phyloP scores from a whole-genome alignment of 2,113 vertebrate genomes.

The Pteropus alecto region DNA sequence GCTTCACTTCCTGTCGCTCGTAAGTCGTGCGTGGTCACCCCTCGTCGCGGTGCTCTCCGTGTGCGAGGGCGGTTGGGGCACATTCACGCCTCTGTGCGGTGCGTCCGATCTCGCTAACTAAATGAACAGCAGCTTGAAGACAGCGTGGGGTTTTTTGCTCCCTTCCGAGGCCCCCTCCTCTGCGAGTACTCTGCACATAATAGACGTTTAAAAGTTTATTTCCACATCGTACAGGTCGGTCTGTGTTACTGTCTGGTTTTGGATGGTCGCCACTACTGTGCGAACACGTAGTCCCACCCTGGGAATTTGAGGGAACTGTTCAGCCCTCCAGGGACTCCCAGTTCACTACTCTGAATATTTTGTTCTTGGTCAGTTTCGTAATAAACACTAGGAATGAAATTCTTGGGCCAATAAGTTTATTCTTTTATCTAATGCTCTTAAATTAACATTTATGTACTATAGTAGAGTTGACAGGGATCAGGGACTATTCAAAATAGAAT shows the following conservation, averaged over 20 bases:
- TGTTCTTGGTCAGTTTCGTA: not conserved
- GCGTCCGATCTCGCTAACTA: not conserved
- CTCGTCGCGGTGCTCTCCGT: not conserved
- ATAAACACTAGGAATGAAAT: not conserved
- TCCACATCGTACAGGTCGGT: not conserved
- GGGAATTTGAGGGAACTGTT: not conserved
- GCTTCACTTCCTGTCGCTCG: not conserved
- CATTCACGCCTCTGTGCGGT: not conserved
- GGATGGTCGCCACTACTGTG: not conserved
- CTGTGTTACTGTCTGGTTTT: not conserved
- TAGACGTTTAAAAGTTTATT: not conserved
- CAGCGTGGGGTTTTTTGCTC: not conserved
- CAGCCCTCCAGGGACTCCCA: not conserved
- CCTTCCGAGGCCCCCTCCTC: not conserved
- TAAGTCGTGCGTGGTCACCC: not conserved
- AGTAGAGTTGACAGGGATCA: constrained; percentile 70
- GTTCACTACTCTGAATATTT: constrained; percentile 12
- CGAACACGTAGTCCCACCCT: not conserved
- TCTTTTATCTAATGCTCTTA: constrained; percentile 66
- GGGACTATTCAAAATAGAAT: constrained; percentile 68
- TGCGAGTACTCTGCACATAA: not conserved
- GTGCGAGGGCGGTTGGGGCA: no score
- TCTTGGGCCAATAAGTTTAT: constrained; percentile 63
- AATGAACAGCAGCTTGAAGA: not conserved
- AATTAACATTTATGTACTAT: constrained; percentile 71